Evolutionary conservation across 1,140 invertebrate genomes (phyloP), one percentile per base, ranked within the genome.

Genomic region (Dreissena rostriformis): DNA sequence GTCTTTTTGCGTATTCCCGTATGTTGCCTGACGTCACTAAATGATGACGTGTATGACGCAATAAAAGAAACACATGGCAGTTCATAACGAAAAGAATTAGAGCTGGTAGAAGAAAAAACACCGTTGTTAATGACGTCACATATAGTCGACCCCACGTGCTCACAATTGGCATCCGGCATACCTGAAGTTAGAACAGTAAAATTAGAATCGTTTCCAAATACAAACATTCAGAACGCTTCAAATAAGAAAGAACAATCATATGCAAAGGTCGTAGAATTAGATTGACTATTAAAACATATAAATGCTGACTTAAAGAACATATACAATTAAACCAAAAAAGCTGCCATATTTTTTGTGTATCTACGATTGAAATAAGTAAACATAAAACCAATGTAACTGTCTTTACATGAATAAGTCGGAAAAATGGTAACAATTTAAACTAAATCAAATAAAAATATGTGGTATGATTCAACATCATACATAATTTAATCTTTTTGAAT

Each of bases 41-140:
- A 17, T 68, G 67, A 28, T 28, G 29, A 68, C 29, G 17, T 17
- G 15, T 68, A 39, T 28, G 22, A 17, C 67, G 19, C 26, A 24
- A 5, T 2, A 68, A 1, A 28, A n/a, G 26, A 26, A 22, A 68
- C 26, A 68, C 26, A 2, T 28, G 24, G 26, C 67, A 68, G 19
- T 68, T 68, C 4, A 68, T 24, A 19, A 39, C 67, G 15, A 68
- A 68, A 24, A 68, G 67, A 68, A n/a, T 28, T 5, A 68, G 19
- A 39, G 24, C 22, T 68, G 67, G 67, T 68, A 68, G 1, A 61
- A 61, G 4, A 24, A 61, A 61, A 39, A 39, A 39, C 39, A 39
- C 39, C 39, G 39, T 39, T 39, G 39, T 15, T 24, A 67, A 15
- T 12, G 24, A 28, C 22, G 24, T 11, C 24, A 28, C 22, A 24